A percentile compares a stretch with the other conserved stretches of the same genome.
These are phyloP conservation scores for Eulemur albifrons DNA, from an alignment of 2,797 vertebrate species.

Conservation along the genomic window DNA sequence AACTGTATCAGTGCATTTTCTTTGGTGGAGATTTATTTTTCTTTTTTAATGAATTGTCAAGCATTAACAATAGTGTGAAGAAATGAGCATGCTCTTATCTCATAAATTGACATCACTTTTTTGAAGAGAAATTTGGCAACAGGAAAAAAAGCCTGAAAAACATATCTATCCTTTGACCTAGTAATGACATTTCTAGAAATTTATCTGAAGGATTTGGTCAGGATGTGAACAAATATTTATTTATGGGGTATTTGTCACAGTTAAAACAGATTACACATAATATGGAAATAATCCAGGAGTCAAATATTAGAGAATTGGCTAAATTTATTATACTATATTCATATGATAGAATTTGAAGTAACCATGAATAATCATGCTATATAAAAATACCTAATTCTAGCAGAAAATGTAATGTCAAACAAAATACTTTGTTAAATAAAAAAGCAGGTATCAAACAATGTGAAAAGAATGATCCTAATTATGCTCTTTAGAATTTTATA, in stretches of 20 bases:
- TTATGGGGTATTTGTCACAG: background rate
- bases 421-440: background rate
- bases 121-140: slow-evolving; percentile 17
- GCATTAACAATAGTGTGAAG: background rate
- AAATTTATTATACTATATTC: background rate
- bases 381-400: background rate
- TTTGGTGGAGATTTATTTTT: slow-evolving; percentile 3
- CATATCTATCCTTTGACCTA: background rate
- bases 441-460: background rate
- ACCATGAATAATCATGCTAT: background rate
- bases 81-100: background rate
- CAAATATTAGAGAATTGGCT: background rate
- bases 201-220: background rate
- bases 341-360: background rate
- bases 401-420: slow-evolving; percentile 3
- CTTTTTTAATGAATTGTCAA: background rate
- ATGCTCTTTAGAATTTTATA: background rate
- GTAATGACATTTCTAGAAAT: slow-evolving; percentile 15
- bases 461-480: background rate
- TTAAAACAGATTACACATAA: background rate
- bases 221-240: background rate
- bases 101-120: background rate
- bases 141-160: background rate
- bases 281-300: background rate
- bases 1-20: background rate